phyloP scores from a whole-genome alignment of 2,113 vertebrate genomes.

The Turdus rufiventris region DNA sequence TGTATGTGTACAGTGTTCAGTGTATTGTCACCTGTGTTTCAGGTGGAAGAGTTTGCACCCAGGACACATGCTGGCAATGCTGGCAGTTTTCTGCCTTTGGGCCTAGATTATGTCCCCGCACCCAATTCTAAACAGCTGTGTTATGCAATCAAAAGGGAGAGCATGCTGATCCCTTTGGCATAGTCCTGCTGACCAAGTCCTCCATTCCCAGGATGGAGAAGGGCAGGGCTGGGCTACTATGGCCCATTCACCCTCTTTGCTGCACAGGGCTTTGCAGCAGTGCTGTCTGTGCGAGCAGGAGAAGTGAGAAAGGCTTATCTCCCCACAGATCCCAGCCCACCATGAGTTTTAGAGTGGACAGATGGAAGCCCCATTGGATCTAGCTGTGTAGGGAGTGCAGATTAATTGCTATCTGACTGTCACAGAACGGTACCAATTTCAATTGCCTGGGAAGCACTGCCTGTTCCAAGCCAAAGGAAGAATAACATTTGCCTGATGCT shows the following conservation, averaged over 20 bases:
- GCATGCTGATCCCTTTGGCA: not conserved
- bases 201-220: not conserved
- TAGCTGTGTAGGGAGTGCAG: constrained; percentile 9
- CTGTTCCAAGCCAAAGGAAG: constrained; percentile 41
- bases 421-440: not conserved
- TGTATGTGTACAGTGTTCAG: not conserved
- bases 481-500: constrained; percentile 35
- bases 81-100: not conserved
- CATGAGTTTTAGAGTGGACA: not conserved
- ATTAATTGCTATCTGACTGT: constrained; percentile 44
- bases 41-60: not conserved
- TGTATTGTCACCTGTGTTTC: not conserved
- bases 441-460: not conserved
- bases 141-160: not conserved
- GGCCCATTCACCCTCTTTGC: not conserved
- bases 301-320: not conserved
- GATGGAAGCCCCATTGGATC: constrained; percentile 51
- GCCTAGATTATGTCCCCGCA: not conserved
- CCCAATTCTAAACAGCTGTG: not conserved
- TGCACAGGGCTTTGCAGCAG: not conserved
- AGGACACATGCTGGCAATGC: not conserved
- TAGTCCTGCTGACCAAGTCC: not conserved
- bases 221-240: not conserved
- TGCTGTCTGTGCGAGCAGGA: fast-evolving
- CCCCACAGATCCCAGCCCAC: not conserved